These are phyloP conservation scores for Danio jaintianensis DNA, from an alignment of 2,797 vertebrate genomes.

Conservation along the genomic window DNA sequence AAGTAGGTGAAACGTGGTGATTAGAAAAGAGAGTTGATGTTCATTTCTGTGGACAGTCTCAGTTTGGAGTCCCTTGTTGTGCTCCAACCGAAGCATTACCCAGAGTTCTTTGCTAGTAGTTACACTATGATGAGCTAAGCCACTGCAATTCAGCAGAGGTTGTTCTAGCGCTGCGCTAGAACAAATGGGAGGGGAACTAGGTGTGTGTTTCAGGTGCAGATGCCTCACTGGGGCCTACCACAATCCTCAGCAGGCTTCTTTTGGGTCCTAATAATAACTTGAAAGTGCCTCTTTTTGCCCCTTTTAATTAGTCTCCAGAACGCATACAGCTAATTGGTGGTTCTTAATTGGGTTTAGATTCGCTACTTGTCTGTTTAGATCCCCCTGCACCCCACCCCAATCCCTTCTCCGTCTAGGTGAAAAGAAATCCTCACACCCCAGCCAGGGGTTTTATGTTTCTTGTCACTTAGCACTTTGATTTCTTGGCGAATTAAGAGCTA, in stretches of 20 bases:
- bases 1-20: constrained; percentile 16
- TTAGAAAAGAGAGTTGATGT: not conserved
- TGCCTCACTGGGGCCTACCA: constrained; percentile 71
- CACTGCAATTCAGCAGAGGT: constrained; percentile 44
- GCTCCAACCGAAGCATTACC: constrained; percentile 12
- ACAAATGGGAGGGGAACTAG: constrained; percentile 77
- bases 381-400: constrained; percentile 31
- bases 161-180: constrained; percentile 49
- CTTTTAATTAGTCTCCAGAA: constrained; percentile 84
- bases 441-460: constrained; percentile 75
- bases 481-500: constrained; percentile 72
- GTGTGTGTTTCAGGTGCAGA: constrained; percentile 81
- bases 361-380: constrained; percentile 72
- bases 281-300: constrained; percentile 76
- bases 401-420: constrained; percentile 48
- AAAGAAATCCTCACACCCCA: constrained; percentile 61
- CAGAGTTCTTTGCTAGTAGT: constrained; percentile 19
- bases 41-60: not conserved
- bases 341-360: constrained; percentile 82
- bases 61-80: constrained; percentile 8
- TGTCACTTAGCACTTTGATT: constrained; percentile 84
- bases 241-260: constrained; percentile 75
- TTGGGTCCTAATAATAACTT: constrained; percentile 87
- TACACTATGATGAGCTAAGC: constrained; percentile 38
- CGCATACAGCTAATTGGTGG: constrained; percentile 81